Evolutionary conservation across 2,888 invertebrate species (phyloP).

Genomic region (Palloptera scutellata): DNA sequence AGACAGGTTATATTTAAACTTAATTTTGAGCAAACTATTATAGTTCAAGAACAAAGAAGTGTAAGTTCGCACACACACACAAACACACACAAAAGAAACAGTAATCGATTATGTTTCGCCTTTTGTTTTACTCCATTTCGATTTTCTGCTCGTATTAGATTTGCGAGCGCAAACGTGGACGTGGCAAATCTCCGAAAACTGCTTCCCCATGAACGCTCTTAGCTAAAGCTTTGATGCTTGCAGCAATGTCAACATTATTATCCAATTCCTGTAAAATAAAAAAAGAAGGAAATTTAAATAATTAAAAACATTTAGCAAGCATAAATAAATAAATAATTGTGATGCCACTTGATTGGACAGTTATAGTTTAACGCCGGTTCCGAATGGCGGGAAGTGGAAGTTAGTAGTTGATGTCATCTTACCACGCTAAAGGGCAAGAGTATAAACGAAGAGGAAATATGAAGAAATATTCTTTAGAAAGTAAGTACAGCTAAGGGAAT

Average conservation of each 20-base stretch:
- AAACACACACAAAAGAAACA: constrained; percentile 14
- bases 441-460: too few relatives aligned
- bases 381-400: too few relatives aligned
- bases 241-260: constrained; percentile 83
- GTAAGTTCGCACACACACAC: constrained; percentile 19
- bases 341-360: too few relatives aligned
- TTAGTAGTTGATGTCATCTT: too few relatives aligned
- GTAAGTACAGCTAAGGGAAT: too few relatives aligned
- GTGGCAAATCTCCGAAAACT: constrained; percentile 87
- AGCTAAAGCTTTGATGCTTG: constrained; percentile 90
- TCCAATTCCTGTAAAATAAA: constrained; percentile 62
- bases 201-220: constrained; percentile 88
- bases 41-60: constrained; percentile 43
- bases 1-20: neutral
- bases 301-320: neutral
- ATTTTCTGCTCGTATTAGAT: constrained; percentile 67
- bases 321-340: constrained; percentile 6
- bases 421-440: too few relatives aligned
- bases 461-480: too few relatives aligned
- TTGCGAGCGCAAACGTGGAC: constrained; percentile 84
- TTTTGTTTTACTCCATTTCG: too few relatives aligned
- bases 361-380: too few relatives aligned
- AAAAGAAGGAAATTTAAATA: neutral
- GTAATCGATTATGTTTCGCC: neutral
- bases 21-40: constrained; percentile 52